Percentiles rank a stretch among this genome's conserved stretches.
Conservation (phyloP, 2,797 vertebrate species). For the Rhyacichthys aspro region DNA sequence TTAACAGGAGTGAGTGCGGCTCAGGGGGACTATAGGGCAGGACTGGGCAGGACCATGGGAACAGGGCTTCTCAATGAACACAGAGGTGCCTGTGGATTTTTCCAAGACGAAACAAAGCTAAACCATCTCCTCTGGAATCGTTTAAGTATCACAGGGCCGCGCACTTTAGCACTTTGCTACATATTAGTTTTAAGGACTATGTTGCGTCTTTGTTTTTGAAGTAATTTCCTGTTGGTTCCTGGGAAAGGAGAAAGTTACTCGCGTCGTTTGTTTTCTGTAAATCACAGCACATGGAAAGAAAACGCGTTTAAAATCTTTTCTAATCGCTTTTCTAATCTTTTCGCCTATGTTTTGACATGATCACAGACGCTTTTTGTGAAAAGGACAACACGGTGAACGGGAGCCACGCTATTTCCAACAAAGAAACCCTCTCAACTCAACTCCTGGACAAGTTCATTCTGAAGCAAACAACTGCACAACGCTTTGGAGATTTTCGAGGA, state of each 20-base stretch:
- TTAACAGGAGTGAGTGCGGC: conserved; percentile 26
- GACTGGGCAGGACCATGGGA: conserved; percentile 54
- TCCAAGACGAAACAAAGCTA: conserved; percentile 29
- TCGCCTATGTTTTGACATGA: conserved; percentile 48
- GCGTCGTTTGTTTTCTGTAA: neutral
- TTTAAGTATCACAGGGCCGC: neutral
- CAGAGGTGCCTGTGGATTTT: conserved; percentile 30
- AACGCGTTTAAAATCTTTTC: conserved; percentile 5
- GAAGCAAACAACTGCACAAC: neutral
- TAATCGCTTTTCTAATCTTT: conserved; percentile 54
- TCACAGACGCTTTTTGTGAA: conserved; percentile 54
- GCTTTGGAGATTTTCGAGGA: neutral
- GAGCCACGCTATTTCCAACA: conserved; percentile 62
- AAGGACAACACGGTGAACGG: conserved; percentile 43
- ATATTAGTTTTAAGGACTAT: neutral
- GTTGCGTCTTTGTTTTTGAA: conserved; percentile 24
- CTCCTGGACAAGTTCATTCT: conserved; percentile 35
- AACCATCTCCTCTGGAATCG: neutral
- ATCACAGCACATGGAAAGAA: conserved; percentile 8
- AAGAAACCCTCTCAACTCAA: conserved; percentile 49
- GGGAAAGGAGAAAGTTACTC: conserved; percentile 25
- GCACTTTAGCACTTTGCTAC: neutral
- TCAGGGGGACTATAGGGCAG: conserved; percentile 24
- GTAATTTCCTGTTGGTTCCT: conserved; percentile 55
- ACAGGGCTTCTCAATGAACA: conserved; percentile 55